phyloP scores from a whole-genome alignment of 2,888 invertebrate genomes.

The Xylophagus ater region DNA sequence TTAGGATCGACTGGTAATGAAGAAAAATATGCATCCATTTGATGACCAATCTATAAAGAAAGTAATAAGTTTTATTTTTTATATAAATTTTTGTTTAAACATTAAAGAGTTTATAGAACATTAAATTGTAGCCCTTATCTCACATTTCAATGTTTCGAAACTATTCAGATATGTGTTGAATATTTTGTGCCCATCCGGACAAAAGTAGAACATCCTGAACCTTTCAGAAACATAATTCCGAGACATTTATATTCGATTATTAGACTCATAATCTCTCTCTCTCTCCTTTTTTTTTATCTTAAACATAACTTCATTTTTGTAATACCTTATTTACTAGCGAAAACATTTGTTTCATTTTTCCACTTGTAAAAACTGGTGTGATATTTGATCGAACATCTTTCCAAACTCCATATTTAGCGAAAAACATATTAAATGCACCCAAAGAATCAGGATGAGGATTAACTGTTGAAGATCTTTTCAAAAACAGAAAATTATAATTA shows the following conservation, averaged over 20 bases:
- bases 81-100: not conserved
- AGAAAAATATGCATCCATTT: slow-evolving; percentile 6
- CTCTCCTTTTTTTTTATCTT: too few species aligned
- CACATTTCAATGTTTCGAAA: not conserved
- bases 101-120: not conserved
- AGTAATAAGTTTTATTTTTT: not conserved
- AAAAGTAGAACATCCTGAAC: not conserved
- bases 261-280: not conserved
- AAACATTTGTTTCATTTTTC: slow-evolving; percentile 13
- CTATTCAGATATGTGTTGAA: not conserved
- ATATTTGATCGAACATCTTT: slow-evolving; percentile 38
- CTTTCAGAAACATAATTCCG: not conserved
- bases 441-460: slow-evolving; percentile 34
- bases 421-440: slow-evolving; percentile 40
- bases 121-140: not conserved
- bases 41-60: slow-evolving; percentile 11
- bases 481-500: not conserved
- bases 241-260: not conserved
- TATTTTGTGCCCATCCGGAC: too few species aligned
- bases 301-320: too few species aligned
- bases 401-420: slow-evolving; percentile 41
- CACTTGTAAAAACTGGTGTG: slow-evolving; percentile 38
- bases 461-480: too few species aligned
- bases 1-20: slow-evolving; percentile 4
- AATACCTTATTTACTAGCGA: slow-evolving; percentile 13